These are phyloP conservation scores for Danio albolineatus DNA, from an alignment of 2,797 vertebrate species.

Conservation along the genomic window DNA sequence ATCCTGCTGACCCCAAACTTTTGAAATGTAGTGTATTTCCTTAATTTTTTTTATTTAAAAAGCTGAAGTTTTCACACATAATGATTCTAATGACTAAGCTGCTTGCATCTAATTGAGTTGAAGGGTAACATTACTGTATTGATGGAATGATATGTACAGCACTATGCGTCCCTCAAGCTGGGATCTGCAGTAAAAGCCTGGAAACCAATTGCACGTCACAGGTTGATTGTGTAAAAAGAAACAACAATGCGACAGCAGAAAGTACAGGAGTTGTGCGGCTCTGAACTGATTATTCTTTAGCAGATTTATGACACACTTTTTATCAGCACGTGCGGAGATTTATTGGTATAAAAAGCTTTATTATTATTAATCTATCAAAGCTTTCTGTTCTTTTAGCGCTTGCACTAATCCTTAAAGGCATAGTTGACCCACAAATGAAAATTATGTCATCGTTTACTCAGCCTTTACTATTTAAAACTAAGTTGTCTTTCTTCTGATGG, in stretches of 20 bases:
- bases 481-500: too few species aligned
- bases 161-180: background rate
- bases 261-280: background rate
- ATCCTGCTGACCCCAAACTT: too few species aligned
- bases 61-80: background rate
- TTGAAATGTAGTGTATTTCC: too few species aligned
- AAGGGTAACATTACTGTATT: background rate
- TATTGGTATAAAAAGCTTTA: constrained; percentile 3
- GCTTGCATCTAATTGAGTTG: constrained; percentile 12
- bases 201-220: background rate
- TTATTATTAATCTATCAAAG: constrained; percentile 33
- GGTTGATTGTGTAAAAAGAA: constrained; percentile 31
- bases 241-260: background rate
- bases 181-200: constrained; percentile 6
- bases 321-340: constrained; percentile 30
- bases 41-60: background rate
- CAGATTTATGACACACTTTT: background rate
- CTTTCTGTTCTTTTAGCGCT: constrained; percentile 2
- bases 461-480: too few species aligned
- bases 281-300: constrained; percentile 4
- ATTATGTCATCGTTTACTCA: too few species aligned
- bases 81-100: constrained; percentile 2
- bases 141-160: background rate
- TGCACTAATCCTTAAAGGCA: constrained; percentile 19
- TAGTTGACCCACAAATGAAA: too few species aligned